Base-by-base conservation (phyloP, 2,797 vertebrate species). In the Phataginus tetradactyla region DNA sequence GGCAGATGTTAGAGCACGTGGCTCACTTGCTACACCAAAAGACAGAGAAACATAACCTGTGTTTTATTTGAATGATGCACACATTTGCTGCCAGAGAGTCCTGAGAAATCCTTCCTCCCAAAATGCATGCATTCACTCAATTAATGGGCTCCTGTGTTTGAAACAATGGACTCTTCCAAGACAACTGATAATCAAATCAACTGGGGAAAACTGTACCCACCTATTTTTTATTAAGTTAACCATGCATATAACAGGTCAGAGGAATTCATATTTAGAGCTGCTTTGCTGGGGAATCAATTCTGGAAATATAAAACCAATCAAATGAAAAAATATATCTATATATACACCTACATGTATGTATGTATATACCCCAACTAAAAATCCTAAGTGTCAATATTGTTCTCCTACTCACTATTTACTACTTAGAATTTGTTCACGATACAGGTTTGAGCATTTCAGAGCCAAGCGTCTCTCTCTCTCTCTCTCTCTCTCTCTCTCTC, bases 1-100 rank as follows among this genome's bases (percentile, higher is more conserved):
- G 71, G 93, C 95, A 71, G 92, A 97, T 69, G 95, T 91, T 21
- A 11, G 32, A 79, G 39, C 49, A 94, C 96, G 79, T 15, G 69
- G 95, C 79, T 95, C 53, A 2, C 90, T 95, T 39, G 53, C 9
- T 29, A 72, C n/a, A 86, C 68, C 14, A 21, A 79, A 92, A 75
- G 75, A 90, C 34, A 0, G 6, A 88, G 79, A 81, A 71, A 77
- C 13, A 3, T 37, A 89, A 66, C 84, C 64, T 7, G 27, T 7
- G 5, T 72, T 95, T 94, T 64, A 86, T 71, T 29, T 53, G 74
- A 81, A 61, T 69, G 37, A 45, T 2, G 59, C 53, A 4, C 53
- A 81, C 5, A 5, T 53, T 63, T 25, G 51, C 91, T 63, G 63
- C 84, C 89, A 72, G 61, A 71, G 32, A 66, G 66, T 57, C 45